Evolutionary conservation across 2,888 invertebrate species (phyloP).

Genomic region (Pollenia amentaria): DNA sequence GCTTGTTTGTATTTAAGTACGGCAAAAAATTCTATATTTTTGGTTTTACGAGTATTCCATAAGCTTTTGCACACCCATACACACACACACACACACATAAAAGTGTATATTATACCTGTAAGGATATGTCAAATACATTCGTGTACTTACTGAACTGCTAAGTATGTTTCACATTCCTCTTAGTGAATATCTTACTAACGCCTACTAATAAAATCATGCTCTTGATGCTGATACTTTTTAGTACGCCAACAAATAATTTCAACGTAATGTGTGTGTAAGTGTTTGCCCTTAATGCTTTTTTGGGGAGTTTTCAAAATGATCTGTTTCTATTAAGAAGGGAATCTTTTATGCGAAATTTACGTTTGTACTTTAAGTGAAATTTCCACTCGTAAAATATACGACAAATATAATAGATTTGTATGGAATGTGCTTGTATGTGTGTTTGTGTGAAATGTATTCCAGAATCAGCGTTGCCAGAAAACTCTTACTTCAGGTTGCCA

Average conservation of each 20-base stretch:
- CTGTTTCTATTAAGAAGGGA: conserved; percentile 54
- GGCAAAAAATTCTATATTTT: conserved; percentile 40
- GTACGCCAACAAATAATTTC: neutral
- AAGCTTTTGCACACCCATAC: neutral
- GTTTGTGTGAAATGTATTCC: neutral
- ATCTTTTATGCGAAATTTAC: conserved; percentile 61
- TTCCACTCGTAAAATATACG: conserved; percentile 10
- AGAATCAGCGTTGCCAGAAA: no score
- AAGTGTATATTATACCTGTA: conserved; percentile 54
- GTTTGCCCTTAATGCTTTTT: conserved; percentile 65
- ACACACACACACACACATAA: neutral
- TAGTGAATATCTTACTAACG: conserved; percentile 47
- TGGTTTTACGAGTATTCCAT: conserved; percentile 16
- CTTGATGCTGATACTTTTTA: neutral
- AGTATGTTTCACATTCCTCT: conserved; percentile 31
- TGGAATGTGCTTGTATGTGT: neutral
- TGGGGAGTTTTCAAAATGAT: conserved; percentile 63
- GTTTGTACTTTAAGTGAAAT: conserved; percentile 58
- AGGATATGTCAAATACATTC: conserved; percentile 62
- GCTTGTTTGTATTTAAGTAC: neutral
- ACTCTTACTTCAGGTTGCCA: no score
- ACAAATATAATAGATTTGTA: neutral
- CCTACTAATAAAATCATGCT: conserved; percentile 46
- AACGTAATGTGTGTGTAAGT: conserved; percentile 30
- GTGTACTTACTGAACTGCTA: conserved; percentile 16